phyloP scores from a whole-genome alignment of 2,888 invertebrate genomes.

The Cataglyphis rosenhaueri region DNA sequence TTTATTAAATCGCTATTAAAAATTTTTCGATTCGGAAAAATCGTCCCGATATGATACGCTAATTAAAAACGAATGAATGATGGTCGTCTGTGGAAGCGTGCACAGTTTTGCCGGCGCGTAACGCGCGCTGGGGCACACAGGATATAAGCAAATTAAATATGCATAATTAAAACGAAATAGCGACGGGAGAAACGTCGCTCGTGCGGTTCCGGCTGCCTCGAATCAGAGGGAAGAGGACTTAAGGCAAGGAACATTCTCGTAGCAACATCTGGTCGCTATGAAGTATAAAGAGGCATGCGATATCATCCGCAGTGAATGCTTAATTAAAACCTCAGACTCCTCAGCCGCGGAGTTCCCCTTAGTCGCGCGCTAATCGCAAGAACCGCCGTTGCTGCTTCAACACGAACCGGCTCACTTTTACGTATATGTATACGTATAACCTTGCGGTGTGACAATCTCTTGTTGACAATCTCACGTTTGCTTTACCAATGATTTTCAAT shows the following conservation, averaged over 20 bases:
- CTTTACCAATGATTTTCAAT: slow-evolving; percentile 31
- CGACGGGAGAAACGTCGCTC: slow-evolving; percentile 76
- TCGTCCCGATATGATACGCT: neutral
- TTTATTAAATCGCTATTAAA: neutral
- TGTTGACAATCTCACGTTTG: slow-evolving; percentile 15
- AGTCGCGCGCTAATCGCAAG: slow-evolving; percentile 76
- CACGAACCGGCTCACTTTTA: slow-evolving; percentile 47
- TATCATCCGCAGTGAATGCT: slow-evolving; percentile 85
- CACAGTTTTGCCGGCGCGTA: slow-evolving; percentile 53
- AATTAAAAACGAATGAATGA: slow-evolving; percentile 50
- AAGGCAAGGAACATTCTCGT: slow-evolving; percentile 74
- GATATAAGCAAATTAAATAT: slow-evolving; percentile 83
- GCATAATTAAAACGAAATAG: slow-evolving; percentile 81
- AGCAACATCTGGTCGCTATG: slow-evolving; percentile 87
- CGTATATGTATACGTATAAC: slow-evolving; percentile 25
- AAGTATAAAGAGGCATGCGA: slow-evolving; percentile 87
- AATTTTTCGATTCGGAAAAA: neutral
- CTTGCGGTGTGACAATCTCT: slow-evolving; percentile 35
- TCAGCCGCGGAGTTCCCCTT: slow-evolving; percentile 71
- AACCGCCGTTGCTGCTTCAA: slow-evolving; percentile 66
- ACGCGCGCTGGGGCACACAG: slow-evolving; percentile 56
- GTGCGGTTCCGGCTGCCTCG: slow-evolving; percentile 73
- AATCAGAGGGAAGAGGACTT: slow-evolving; percentile 64
- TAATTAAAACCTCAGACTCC: slow-evolving; percentile 85
- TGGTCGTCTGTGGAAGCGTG: slow-evolving; percentile 48